Conservation (phyloP, 2,888 invertebrate species). For the Hirtodrosophila trivittata region DNA sequence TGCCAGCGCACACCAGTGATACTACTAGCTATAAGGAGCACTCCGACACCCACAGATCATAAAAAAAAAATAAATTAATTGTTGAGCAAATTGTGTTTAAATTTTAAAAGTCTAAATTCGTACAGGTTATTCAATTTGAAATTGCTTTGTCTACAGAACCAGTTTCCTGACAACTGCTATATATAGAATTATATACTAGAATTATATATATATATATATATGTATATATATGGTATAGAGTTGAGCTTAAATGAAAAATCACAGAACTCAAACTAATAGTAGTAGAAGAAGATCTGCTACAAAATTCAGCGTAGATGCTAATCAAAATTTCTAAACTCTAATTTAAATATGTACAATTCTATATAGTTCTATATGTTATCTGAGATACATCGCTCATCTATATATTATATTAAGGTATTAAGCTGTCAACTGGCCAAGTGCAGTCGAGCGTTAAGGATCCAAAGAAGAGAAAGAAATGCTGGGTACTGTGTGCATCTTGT, state of each 20-base stretch:
- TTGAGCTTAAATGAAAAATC: constrained; percentile 76
- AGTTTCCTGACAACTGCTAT: constrained; percentile 11
- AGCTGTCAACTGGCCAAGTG: constrained; percentile 21
- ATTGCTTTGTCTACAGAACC: constrained; percentile 31
- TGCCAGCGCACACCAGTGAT: constrained; percentile 55
- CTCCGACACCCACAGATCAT: constrained; percentile 16
- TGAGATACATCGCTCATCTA: constrained; percentile 46
- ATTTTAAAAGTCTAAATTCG: constrained; percentile 34
- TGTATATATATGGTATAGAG: constrained; percentile 23
- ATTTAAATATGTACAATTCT: constrained; percentile 62
- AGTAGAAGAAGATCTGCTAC: constrained; percentile 64
- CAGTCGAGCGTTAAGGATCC: constrained; percentile 1
- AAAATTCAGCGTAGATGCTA: constrained; percentile 37
- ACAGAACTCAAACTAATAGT: constrained; percentile 74
- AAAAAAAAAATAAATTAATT: constrained; percentile 45
- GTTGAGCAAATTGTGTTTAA: constrained; percentile 28
- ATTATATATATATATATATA: constrained; percentile 14
- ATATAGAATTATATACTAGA: constrained; percentile 4
- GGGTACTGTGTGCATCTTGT: constrained; percentile 10
- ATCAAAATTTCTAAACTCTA: constrained; percentile 54
- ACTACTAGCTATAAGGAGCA: constrained; percentile 30
- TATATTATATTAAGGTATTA: constrained; percentile 35
- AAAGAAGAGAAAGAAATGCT: constrained; percentile 22
- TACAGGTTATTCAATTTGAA: constrained; percentile 41
- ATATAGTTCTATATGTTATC: constrained; percentile 28